Conservation (phyloP, 2,888 invertebrate species). For the Leptinotarsa peninsularis region DNA sequence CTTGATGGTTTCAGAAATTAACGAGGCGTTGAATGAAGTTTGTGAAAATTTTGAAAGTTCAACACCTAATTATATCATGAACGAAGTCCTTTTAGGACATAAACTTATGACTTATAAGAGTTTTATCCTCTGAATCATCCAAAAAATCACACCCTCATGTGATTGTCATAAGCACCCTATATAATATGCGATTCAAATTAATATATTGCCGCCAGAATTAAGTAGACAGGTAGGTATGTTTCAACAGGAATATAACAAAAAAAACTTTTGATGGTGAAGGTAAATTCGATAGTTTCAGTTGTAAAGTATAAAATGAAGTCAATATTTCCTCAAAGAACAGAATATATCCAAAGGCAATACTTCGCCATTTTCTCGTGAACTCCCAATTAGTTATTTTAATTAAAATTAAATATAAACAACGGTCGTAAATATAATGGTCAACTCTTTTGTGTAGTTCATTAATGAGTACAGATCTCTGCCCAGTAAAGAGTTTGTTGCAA, state of each 20-base stretch:
- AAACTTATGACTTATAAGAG: no score
- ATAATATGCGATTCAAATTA: no score
- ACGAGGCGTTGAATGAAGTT: no score
- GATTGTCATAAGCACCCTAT: no score
- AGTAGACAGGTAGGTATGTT: background rate
- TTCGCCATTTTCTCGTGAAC: constrained; percentile 34
- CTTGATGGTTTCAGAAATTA: no score
- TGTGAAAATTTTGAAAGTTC: no score
- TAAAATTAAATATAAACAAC: constrained; percentile 46
- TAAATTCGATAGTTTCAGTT: background rate
- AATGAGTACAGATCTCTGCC: constrained; percentile 45
- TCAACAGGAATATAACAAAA: background rate
- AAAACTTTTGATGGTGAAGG: background rate
- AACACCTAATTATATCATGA: no score
- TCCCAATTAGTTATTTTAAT: constrained; percentile 52
- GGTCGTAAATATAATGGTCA: constrained; percentile 47
- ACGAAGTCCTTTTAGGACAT: no score
- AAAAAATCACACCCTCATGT: no score
- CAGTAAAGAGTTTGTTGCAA: constrained; percentile 53
- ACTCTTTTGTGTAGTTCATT: constrained; percentile 41
- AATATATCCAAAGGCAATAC: constrained; percentile 25
- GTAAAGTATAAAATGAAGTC: constrained; percentile 1
- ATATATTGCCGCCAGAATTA: no score
- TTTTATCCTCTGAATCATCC: no score
- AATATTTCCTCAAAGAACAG: constrained; percentile 3